Evolutionary conservation across 2,888 invertebrate species (phyloP).

Genomic region (Macrostomum cliftonense): DNA sequence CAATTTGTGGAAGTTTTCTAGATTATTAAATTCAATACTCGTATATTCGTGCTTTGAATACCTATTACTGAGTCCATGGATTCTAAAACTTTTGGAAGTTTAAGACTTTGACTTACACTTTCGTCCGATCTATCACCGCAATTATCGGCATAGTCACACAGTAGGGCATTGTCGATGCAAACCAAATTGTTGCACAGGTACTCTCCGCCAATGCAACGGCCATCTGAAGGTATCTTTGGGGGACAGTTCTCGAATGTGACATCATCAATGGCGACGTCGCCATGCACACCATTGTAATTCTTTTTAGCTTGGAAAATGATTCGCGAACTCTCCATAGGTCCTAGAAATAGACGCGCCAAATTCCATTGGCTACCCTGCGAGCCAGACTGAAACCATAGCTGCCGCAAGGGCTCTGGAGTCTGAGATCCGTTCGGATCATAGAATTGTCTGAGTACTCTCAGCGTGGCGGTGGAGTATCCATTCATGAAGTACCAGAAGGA

Average conservation of each 20-base stretch:
- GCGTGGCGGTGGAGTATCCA: constrained; percentile 8
- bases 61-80: neutral
- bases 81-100: neutral
- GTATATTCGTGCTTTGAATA: neutral
- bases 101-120: constrained; percentile 10
- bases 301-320: constrained; percentile 18
- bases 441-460: constrained; percentile 4
- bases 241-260: constrained; percentile 22
- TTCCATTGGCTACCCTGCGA: constrained; percentile 17
- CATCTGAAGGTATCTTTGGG: constrained; percentile 11
- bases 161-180: constrained; percentile 17
- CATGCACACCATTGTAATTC: constrained; percentile 12
- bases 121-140: constrained; percentile 27
- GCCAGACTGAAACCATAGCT: constrained; percentile 11
- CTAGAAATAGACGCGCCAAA: constrained; percentile 17
- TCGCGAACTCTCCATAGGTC: constrained; percentile 15
- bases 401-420: neutral
- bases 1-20: too few species aligned
- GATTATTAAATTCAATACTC: too few species aligned
- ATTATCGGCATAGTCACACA: constrained; percentile 25
- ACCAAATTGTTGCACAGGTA: constrained; percentile 19
- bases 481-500: constrained; percentile 13
- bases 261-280: constrained; percentile 24
- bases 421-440: neutral
- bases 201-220: constrained; percentile 12